Conservation (phyloP, 2,888 invertebrate species). For the Nemurella pictetii region DNA sequence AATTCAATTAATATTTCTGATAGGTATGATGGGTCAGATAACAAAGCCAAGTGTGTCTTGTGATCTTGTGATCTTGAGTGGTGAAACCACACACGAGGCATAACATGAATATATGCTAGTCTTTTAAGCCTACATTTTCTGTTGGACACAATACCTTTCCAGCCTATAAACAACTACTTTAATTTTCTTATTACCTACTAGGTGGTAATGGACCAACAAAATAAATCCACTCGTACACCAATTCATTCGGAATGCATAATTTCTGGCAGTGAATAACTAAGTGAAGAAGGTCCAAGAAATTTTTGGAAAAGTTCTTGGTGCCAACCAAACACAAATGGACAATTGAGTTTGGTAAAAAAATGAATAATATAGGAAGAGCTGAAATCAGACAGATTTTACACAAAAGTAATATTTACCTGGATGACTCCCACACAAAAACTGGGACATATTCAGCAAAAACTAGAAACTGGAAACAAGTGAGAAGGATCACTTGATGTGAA, state of each 20-base stretch:
- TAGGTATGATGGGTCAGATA: background rate
- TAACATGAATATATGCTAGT: too few species aligned
- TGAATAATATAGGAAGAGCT: too few species aligned
- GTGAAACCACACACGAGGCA: background rate
- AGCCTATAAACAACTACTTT: too few species aligned
- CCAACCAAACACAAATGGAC: slow-evolving; percentile 6
- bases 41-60: background rate
- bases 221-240: background rate
- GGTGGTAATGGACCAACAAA: background rate
- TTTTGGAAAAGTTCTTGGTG: too few species aligned
- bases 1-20: background rate
- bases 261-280: too few species aligned
- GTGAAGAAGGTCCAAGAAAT: too few species aligned
- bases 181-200: background rate
- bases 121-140: too few species aligned
- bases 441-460: slow-evolving; percentile 36
- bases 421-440: slow-evolving; percentile 37
- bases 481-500: background rate
- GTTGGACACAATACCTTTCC: too few species aligned
- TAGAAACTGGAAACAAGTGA: background rate
- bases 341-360: too few species aligned
- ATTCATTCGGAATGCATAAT: too few species aligned
- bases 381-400: too few species aligned
- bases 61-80: background rate
- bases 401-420: slow-evolving; percentile 17